Conservation (phyloP, 2,113 vertebrate species). For the Brachypodius melanocephalos region DNA sequence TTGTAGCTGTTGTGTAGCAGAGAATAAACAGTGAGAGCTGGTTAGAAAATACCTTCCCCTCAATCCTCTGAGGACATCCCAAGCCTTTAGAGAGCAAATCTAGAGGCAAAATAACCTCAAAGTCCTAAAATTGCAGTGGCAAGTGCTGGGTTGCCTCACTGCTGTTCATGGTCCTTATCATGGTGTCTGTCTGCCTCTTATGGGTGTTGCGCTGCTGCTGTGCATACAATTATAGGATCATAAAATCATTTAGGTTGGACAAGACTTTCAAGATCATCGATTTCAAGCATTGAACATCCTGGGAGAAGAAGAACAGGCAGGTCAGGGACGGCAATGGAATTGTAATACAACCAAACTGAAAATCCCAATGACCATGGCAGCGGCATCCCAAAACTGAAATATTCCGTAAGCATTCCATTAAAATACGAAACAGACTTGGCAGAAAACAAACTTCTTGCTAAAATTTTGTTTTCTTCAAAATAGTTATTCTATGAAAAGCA, state of each 20-base stretch:
- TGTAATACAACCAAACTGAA: not conserved
- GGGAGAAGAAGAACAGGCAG: not conserved
- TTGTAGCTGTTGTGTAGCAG: constrained; percentile 79
- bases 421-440: not conserved
- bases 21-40: not conserved
- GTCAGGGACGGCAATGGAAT: not conserved
- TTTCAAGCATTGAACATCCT: not conserved
- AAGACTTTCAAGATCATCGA: rapidly evolving
- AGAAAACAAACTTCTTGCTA: not conserved
- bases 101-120: not conserved
- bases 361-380: not conserved
- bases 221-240: not conserved
- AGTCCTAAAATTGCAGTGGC: not conserved
- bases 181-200: rapidly evolving
- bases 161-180: not conserved
- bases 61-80: not conserved
- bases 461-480: not conserved
- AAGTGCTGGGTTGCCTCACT: not conserved
- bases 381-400: not conserved
- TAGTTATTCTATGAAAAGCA: not conserved
- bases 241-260: not conserved
- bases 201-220: not conserved
- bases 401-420: not conserved
- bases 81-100: not conserved
- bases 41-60: not conserved